phyloP scores from a whole-genome alignment of 2,888 invertebrate genomes.

The Pharmacophagus antenor region DNA sequence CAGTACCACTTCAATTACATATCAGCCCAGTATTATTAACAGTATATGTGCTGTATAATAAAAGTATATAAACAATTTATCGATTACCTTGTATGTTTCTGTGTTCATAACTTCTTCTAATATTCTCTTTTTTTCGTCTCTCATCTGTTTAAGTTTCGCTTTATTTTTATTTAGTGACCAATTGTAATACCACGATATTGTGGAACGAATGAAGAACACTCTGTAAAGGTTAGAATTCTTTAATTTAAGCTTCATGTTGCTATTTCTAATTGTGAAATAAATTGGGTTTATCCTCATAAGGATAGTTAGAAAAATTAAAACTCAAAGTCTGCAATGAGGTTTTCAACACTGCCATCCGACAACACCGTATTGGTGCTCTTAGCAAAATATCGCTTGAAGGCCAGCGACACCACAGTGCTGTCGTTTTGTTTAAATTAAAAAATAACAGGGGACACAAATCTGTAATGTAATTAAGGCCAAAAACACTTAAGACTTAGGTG shows the following conservation, averaged over 20 bases:
- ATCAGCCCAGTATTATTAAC: too few species aligned
- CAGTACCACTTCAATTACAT: too few species aligned
- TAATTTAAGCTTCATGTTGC: neutral
- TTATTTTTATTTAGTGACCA: slow-evolving; percentile 90
- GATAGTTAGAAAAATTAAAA: neutral
- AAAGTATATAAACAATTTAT: neutral
- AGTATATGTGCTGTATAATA: neutral
- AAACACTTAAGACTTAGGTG: too few species aligned
- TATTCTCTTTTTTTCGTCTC: slow-evolving; percentile 91
- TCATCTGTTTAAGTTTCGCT: slow-evolving; percentile 84
- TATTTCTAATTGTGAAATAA: neutral
- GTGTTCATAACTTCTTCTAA: slow-evolving; percentile 98
- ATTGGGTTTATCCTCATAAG: neutral
- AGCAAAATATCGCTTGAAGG: too few species aligned
- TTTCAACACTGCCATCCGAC: too few species aligned
- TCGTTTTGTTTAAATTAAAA: too few species aligned
- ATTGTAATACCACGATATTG: slow-evolving; percentile 94
- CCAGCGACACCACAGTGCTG: too few species aligned
- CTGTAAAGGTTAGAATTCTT: slow-evolving; percentile 63
- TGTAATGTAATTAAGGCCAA: too few species aligned
- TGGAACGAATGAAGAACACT: slow-evolving; percentile 87
- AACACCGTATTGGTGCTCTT: too few species aligned
- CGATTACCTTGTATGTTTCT: slow-evolving; percentile 94
- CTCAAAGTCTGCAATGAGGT: neutral
- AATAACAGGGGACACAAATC: too few species aligned